Evolutionary conservation across 2,797 vertebrate species (phyloP).

Genomic region (Denticeps clupeoides): DNA sequence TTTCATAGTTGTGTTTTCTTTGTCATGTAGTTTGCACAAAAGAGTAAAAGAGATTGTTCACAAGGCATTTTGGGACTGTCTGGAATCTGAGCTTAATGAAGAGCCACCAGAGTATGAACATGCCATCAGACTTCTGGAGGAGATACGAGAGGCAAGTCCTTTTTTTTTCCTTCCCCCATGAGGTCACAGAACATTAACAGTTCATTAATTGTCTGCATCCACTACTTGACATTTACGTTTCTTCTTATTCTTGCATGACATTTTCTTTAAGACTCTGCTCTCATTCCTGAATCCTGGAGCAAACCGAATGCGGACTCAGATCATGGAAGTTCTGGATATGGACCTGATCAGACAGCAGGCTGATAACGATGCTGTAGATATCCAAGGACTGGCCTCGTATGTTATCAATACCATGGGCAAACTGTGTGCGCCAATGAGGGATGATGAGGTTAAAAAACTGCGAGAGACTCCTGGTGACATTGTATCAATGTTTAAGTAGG

Average conservation of each 20-base stretch:
- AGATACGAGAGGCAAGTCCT: constrained; percentile 77
- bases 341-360: constrained; percentile 86
- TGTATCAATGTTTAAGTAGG: constrained; percentile 69
- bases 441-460: constrained; percentile 75
- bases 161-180: too few species aligned
- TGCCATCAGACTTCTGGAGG: constrained; percentile 80
- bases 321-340: constrained; percentile 80
- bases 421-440: constrained; percentile 76
- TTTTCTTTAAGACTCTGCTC: constrained; percentile 64
- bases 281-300: constrained; percentile 81
- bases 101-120: constrained; percentile 81
- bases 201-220: too few species aligned
- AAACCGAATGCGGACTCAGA: constrained; percentile 81
- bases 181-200: too few species aligned
- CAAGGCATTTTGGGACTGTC: constrained; percentile 83
- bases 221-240: not conserved
- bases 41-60: constrained; percentile 73
- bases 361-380: constrained; percentile 77
- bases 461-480: constrained; percentile 60
- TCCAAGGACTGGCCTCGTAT: constrained; percentile 76
- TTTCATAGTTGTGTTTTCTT: not conserved
- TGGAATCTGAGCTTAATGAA: constrained; percentile 75
- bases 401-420: constrained; percentile 85
- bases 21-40: constrained; percentile 61
- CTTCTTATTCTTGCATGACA: not conserved